Evolutionary conservation across 2,888 invertebrate species (phyloP).

Genomic region (Epistrophe grossulariae): DNA sequence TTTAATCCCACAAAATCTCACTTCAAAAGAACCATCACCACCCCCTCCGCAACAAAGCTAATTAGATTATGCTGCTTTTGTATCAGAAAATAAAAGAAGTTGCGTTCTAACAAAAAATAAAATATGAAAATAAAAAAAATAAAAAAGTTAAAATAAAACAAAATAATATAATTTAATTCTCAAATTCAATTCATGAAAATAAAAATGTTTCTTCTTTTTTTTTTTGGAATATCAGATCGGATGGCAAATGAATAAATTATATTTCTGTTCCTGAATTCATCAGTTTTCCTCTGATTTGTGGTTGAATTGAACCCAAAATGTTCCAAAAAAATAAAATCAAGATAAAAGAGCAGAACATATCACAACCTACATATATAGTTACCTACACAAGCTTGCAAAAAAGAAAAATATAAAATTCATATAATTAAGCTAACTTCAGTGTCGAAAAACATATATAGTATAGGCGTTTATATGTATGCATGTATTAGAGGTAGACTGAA

Average conservation of each 20-base stretch:
- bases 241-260: constrained; percentile 54
- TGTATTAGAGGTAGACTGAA: not conserved
- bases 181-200: constrained; percentile 21
- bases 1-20: constrained; percentile 12
- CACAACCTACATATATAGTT: not conserved
- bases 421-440: constrained; percentile 41
- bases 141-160: not conserved
- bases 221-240: constrained; percentile 15
- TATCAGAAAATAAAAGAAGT: constrained; percentile 40
- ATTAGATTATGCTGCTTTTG: constrained; percentile 61
- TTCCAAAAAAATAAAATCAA: constrained; percentile 1
- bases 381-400: not conserved
- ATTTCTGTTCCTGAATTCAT: constrained; percentile 10
- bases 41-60: constrained; percentile 59
- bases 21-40: constrained; percentile 55
- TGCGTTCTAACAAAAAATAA: constrained; percentile 6
- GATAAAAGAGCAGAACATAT: not conserved
- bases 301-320: constrained; percentile 6
- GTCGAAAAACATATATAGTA: not conserved
- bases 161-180: constrained; percentile 48
- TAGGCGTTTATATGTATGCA: no score
- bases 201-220: not conserved
- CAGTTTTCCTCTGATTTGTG: constrained; percentile 25
- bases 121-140: no score
- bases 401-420: constrained; percentile 36